Evolutionary conservation across 2,113 vertebrate genomes (phyloP), one percentile per base, ranked within the genome.

Genomic region (Sapajus apella): DNA sequence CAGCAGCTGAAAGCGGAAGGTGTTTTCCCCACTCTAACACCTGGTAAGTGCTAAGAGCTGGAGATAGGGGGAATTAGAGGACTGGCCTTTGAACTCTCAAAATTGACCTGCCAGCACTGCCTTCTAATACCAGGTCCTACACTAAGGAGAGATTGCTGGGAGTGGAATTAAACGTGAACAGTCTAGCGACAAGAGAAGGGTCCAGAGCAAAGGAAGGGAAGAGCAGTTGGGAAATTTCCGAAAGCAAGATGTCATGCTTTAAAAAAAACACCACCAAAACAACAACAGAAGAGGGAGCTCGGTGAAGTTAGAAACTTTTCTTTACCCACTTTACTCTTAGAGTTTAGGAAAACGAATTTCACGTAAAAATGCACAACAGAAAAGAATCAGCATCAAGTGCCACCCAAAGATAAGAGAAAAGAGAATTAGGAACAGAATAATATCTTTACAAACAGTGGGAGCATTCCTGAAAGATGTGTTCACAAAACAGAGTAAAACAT

Each of bases 261-360:
- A 73, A 91, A 84, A 64, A 76, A 52, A 52, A 43, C 43, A 43
- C 43, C 68, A 79, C 73, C 61, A 73, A 94, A 94, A 91, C 87
- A 95, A 91, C 87, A 95, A 79, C 87, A 95, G 72, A 91, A 92
- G 94, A 94, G 83, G 86, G 97, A 83, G 80, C 81, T 84, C 77
- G 89, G 50, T 92, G 90, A 92, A 95, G 76, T 91, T 72, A 64
- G 52, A 93, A 84, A 35, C 13, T n/a, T 66, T 77, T 87, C 77
- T 64, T 52, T 90, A 66, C 82, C 66, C n/a, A 5, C 13, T 84
- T 84, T n/a, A 20, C 82, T 66, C 27, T 87, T 75, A 66, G 58
- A 81, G 61, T 76, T 94, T 52, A 95, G 50, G 37, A 45, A 93
- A 94, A 77, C 47, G 23, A 55, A 89, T 96, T 86, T 94, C 82